Conservation (phyloP, 2,888 invertebrate species). For the Dorcus hopei region DNA sequence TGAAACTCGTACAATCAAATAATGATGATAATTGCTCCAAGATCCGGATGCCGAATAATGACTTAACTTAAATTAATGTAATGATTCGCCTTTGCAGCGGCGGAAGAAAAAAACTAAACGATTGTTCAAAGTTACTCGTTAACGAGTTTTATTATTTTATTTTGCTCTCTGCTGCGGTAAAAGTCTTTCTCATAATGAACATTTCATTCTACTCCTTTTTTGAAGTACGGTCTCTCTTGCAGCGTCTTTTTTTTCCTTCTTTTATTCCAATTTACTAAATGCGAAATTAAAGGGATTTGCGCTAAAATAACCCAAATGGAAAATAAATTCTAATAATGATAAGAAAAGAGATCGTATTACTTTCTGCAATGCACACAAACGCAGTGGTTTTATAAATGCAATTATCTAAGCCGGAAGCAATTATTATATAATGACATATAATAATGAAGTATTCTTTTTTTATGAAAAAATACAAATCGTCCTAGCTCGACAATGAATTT, state of each 20-base stretch:
- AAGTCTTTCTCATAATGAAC: conserved; percentile 27
- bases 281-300: conserved; percentile 20
- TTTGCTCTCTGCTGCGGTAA: conserved; percentile 22
- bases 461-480: too few species aligned
- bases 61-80: conserved; percentile 45
- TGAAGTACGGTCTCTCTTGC: conserved; percentile 4
- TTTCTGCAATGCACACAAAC: too few species aligned
- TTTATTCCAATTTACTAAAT: conserved; percentile 18
- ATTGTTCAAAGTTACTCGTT: conserved; percentile 41
- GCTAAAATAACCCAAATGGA: conserved; percentile 1
- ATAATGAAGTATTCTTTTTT: too few species aligned
- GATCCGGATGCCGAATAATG: conserved; percentile 40
- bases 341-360: conserved; percentile 1
- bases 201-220: conserved; percentile 22
- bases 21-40: conserved; percentile 43
- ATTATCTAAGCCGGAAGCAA: too few species aligned
- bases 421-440: too few species aligned
- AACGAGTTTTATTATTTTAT: conserved; percentile 35
- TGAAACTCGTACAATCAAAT: conserved; percentile 35
- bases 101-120: conserved; percentile 18
- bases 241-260: conserved; percentile 12
- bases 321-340: conserved; percentile 1
- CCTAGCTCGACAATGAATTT: too few species aligned
- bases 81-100: conserved; percentile 38
- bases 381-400: too few species aligned